Conservation (phyloP, 2,888 invertebrate genomes). For the Himalopsyche kuldschensis region DNA sequence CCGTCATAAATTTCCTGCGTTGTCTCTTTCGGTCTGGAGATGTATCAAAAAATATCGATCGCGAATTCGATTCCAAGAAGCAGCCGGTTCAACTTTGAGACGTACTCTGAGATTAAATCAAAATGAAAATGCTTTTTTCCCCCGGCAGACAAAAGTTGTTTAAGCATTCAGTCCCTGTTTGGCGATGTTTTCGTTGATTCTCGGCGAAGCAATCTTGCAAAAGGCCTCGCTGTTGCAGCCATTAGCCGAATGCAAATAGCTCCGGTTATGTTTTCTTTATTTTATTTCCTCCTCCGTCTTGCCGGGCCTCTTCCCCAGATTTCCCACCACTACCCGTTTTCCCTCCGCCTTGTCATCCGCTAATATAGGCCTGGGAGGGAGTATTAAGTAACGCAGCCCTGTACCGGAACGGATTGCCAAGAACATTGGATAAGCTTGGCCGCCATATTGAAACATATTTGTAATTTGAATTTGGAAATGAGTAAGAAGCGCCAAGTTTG, state of each 20-base stretch:
- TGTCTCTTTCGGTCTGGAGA: too few species aligned
- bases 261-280: constrained; percentile 40
- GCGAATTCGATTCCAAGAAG: not conserved
- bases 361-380: constrained; percentile 23
- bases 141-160: not conserved
- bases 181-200: not conserved
- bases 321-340: constrained; percentile 8
- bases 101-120: not conserved
- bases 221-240: constrained; percentile 22
- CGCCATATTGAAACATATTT: not conserved
- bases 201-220: not conserved
- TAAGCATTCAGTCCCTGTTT: not conserved
- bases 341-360: constrained; percentile 22
- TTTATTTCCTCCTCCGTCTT: constrained; percentile 24
- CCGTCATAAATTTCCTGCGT: too few species aligned
- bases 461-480: not conserved
- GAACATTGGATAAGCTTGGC: constrained; percentile 9
- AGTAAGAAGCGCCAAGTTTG: too few species aligned
- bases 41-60: too few species aligned
- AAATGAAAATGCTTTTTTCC: not conserved
- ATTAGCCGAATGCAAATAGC: constrained; percentile 41
- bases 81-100: not conserved
- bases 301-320: constrained; percentile 9
- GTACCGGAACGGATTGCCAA: constrained; percentile 26
- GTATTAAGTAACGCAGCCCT: constrained; percentile 30